phyloP scores from a whole-genome alignment of 2,113 vertebrate genomes.

The Microcebus griseorufus region DNA sequence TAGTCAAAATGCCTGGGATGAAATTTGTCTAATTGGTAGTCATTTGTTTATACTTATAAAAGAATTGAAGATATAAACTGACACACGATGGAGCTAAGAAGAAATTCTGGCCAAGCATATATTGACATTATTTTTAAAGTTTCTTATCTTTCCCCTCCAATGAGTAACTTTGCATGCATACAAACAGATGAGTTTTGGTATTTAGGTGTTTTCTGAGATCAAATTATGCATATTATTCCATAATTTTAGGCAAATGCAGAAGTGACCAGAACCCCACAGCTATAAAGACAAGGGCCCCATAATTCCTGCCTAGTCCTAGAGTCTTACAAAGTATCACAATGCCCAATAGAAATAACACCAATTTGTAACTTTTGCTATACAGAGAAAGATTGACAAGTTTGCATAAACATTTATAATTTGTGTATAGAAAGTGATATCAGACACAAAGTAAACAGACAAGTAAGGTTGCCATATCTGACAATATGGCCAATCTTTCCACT shows the following conservation, averaged over 20 bases:
- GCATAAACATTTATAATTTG: neutral
- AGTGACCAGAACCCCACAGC: neutral
- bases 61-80: neutral
- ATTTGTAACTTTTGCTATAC: neutral
- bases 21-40: neutral
- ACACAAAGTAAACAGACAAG: neutral
- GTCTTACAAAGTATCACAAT: neutral
- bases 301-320: neutral
- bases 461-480: too few species aligned
- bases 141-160: neutral
- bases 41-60: neutral
- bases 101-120: neutral
- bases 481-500: too few species aligned
- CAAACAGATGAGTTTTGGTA: neutral
- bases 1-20: neutral
- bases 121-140: neutral
- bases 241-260: neutral
- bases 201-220: neutral
- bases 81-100: neutral
- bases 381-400: neutral
- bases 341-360: neutral
- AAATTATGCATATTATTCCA: neutral
- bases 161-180: too few species aligned
- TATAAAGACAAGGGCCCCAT: neutral
- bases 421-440: neutral